phyloP scores from a whole-genome alignment of 2,113 vertebrate genomes.

The Alligator sinensis region DNA sequence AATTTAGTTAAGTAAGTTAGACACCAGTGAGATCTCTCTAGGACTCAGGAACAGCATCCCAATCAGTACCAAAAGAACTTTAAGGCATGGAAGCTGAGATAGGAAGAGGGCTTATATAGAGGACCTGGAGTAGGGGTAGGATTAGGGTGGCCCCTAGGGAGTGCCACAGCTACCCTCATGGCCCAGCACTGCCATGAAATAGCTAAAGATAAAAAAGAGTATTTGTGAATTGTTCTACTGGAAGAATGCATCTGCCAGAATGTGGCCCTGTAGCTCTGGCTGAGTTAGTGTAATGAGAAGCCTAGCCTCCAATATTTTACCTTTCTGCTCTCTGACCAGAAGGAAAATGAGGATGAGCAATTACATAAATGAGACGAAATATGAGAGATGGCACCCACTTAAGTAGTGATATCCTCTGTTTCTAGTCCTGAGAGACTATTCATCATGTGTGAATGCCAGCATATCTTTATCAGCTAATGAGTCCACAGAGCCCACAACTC shows the following conservation, averaged over 20 bases:
- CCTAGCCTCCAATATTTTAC: not conserved
- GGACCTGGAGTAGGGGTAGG: too few species aligned
- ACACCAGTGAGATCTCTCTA: too few species aligned
- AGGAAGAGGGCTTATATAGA: too few species aligned
- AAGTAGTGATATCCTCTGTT: fast-evolving
- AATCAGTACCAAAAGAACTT: too few species aligned
- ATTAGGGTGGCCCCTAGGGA: too few species aligned
- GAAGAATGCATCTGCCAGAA: not conserved
- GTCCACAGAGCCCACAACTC: fast-evolving
- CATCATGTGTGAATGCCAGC: too few species aligned
- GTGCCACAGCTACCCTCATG: fast-evolving
- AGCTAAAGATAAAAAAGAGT: not conserved
- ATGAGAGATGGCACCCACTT: not conserved
- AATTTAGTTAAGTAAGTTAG: too few species aligned
- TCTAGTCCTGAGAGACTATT: not conserved
- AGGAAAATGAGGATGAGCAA: not conserved
- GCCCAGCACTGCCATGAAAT: not conserved
- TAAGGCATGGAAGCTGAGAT: too few species aligned
- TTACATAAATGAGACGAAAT: not conserved
- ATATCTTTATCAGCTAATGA: not conserved
- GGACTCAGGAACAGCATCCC: too few species aligned
- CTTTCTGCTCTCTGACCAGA: not conserved
- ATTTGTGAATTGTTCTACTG: not conserved
- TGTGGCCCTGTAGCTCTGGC: fast-evolving
- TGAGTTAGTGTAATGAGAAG: fast-evolving